Evolutionary conservation across 2,888 invertebrate genomes (phyloP).

Genomic region (Rhyacophila evoluta): DNA sequence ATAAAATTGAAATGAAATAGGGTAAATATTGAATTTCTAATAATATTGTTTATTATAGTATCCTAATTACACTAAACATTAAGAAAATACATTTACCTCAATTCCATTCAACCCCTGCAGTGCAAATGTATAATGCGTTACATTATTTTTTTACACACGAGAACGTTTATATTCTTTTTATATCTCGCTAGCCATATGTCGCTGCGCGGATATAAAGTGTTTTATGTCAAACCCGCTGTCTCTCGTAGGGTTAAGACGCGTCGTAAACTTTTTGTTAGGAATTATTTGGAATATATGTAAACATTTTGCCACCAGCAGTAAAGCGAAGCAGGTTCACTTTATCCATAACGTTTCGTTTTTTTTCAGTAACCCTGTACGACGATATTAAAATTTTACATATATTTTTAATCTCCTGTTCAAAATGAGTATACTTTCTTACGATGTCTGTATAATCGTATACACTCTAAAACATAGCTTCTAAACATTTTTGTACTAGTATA

Average conservation of each 20-base stretch:
- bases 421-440: no score
- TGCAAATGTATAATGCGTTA: constrained; percentile 3
- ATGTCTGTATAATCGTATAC: no score
- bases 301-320: constrained; percentile 28
- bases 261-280: constrained; percentile 46
- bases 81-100: no score
- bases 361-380: not conserved
- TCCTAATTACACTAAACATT: no score
- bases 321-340: not conserved
- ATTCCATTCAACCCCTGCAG: not conserved
- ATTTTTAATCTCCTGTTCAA: not conserved
- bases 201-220: constrained; percentile 52
- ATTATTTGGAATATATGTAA: constrained; percentile 42
- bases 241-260: constrained; percentile 39
- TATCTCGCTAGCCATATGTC: constrained; percentile 49
- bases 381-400: not conserved
- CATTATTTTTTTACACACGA: not conserved
- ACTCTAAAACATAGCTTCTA: no score
- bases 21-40: no score
- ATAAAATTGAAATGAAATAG: no score
- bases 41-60: no score
- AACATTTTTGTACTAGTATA: no score
- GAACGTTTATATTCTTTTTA: constrained; percentile 38
- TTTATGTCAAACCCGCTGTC: constrained; percentile 44
- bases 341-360: not conserved